Base-by-base conservation (phyloP, 2,888 invertebrate species). In the Rosalia funebris region DNA sequence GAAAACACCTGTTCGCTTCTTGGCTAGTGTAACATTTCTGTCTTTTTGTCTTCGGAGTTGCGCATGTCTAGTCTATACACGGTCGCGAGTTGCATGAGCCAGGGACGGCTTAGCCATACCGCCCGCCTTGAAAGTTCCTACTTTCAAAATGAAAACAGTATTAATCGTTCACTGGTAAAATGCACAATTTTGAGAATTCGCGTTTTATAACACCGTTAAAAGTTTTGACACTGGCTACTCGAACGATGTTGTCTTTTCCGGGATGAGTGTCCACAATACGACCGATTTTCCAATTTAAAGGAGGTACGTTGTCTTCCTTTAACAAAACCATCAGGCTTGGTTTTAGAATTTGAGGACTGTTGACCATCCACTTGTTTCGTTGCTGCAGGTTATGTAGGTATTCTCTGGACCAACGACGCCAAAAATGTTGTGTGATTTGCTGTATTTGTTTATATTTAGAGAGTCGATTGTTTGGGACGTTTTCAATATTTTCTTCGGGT, bases 371-470 rank as follows among this genome's bases (percentile, higher is more conserved):
- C 20, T 56, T 47, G 19, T 17, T 46, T n/a, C 56, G 32, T 20
- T 56, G 56, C 36, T 56, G 56, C 11, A 56, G 20, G 17, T 47
- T 34, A 9, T 37, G 12, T n/a, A 56, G 12, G 20, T 56, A 56
- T 19, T 56, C 56, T 3, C 10, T 16, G 9, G 17, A 14, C 56
- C 46, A 56, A 17, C 25, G 17, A 4, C 32, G 10, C 46, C 56
- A 56, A 20, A 56, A 56, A 2, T 15, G 4, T 31, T 56, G 56
- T 14, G 12, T 11, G 1, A 56, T 45, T 12, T 32, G 14, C 32
- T 47, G 34, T 7, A 56, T 17, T 16, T 42, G 15, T 20, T 56
- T 2, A 10, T 31, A 56, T 47, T 32, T 54, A 3, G 14, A 10
- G 9, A 54, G 16, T 25, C 32, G 14, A 32, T 48, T 48, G 4